These are phyloP conservation scores for Nemotelus pantherinus DNA, from an alignment of 2,888 invertebrate species.

Conservation along the genomic window DNA sequence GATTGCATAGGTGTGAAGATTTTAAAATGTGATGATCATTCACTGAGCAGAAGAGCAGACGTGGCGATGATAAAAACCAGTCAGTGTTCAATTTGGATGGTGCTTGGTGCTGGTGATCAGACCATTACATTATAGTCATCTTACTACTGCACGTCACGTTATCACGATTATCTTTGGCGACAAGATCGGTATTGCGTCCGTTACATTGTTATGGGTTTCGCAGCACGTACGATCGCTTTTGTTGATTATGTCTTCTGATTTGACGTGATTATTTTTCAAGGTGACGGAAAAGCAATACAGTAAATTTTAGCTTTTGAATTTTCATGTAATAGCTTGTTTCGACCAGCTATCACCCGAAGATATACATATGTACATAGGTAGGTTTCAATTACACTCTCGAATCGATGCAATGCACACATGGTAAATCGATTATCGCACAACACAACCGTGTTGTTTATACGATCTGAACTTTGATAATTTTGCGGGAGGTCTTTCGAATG, in stretches of 20 bases:
- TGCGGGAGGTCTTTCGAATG: conserved; percentile 16
- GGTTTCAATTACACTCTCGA: too few species aligned
- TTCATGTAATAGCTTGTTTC: too few species aligned
- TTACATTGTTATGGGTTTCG: conserved; percentile 10
- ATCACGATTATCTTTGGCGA: not conserved
- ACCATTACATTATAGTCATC: not conserved
- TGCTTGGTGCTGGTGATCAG: conserved; percentile 7
- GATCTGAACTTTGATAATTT: not conserved
- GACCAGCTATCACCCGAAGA: too few species aligned
- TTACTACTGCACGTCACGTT: not conserved
- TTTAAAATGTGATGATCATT: conserved; percentile 23
- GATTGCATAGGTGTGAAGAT: conserved; percentile 36
- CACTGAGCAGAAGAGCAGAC: not conserved
- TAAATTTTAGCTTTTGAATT: too few species aligned
- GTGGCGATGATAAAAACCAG: too few species aligned
- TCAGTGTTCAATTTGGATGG: not conserved
- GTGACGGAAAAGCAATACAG: too few species aligned
- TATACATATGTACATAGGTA: too few species aligned
- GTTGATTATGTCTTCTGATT: too few species aligned
- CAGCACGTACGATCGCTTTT: too few species aligned
- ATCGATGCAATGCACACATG: too few species aligned
- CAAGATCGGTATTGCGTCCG: conserved; percentile 11
- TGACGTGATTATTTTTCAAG: too few species aligned
- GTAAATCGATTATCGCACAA: not conserved
- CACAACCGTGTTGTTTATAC: not conserved